Base-by-base conservation (phyloP, 1,140 invertebrate species). In the Hydropsyche tenuis region DNA sequence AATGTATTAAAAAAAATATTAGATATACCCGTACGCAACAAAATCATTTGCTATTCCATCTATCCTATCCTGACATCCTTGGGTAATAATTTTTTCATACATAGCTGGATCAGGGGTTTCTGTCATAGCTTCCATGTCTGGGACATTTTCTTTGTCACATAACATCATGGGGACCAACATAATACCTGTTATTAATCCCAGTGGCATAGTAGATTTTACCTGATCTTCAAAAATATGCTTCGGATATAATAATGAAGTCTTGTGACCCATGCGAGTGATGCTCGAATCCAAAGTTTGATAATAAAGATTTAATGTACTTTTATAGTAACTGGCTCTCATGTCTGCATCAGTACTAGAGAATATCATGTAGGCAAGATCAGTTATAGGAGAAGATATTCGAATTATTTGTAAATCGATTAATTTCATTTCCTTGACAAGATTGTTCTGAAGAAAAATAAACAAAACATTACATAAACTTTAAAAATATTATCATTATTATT, bases 391-490 rank as follows among this genome's bases (percentile, higher is more conserved):
- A 0, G 85, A 85, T 65, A 86, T 85, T 2, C 87, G 80, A 11
- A 83, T 81, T 11, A 89, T 78, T 79, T 90, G 89, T 78, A 86
- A 88, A 75, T 90, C 89, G 12, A 90, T 73, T 0, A 87, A 80
- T 72, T 83, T 78, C n/a, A 85, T 78, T 42, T 87, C 83, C 42
- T 79, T 75, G 23, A 84, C 80, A 3, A 72, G 73, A 12, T 63
- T 76, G 22, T 79, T 74, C 78, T 80, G 72, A 66, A 76, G 77
- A 75, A 25, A 77, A 16, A 66, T 1, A 2, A 20, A 9, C 1
- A 60, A 20, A 60, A 60, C 14, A 18, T 16, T 16, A 6, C 12
- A 53, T 22, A 60, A 60, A 60, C 3, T 37, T 37, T 37, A 53
- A 16, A 53, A 14, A 60, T 60, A 25, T 25, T n/a, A 20, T 22